These are phyloP conservation scores for Rutilus rutilus DNA, from an alignment of 2,113 vertebrate species.

Conservation along the genomic window DNA sequence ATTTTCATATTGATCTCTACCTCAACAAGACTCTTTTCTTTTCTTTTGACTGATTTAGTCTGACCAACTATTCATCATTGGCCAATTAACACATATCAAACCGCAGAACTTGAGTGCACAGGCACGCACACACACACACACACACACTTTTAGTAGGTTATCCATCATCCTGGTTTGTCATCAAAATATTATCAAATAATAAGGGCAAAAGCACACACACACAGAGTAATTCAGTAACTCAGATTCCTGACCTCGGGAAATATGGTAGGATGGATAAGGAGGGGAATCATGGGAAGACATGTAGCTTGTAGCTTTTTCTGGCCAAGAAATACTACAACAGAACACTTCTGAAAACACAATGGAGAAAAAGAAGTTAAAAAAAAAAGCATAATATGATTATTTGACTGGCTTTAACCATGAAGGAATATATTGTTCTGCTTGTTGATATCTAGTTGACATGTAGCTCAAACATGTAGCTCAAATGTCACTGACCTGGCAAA, in stretches of 20 bases:
- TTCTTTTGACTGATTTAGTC: conserved; percentile 36
- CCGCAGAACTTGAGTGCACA: neutral
- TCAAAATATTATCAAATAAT: too few relatives aligned
- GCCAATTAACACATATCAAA: conserved; percentile 60
- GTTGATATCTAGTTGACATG: too few relatives aligned
- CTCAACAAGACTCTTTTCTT: neutral
- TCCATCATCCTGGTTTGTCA: too few relatives aligned
- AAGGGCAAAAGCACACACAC: too few relatives aligned
- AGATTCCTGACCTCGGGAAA: too few relatives aligned
- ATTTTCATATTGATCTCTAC: conserved; percentile 12
- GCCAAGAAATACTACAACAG: neutral
- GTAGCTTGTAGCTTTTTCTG: neutral
- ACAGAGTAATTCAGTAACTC: too few relatives aligned
- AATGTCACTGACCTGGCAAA: neutral
- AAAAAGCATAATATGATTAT: too few relatives aligned
- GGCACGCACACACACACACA: conserved; percentile 42
- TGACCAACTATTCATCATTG: conserved; percentile 70
- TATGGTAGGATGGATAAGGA: conserved; percentile 43
- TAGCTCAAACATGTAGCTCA: too few relatives aligned
- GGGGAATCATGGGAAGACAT: conserved; percentile 46
- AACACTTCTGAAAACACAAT: neutral
- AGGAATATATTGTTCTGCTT: neutral
- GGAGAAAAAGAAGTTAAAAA: neutral
- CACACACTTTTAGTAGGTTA: conserved; percentile 47
- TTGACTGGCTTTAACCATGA: neutral